These are phyloP conservation scores for Bursaphelenchus okinawaensis DNA, from an alignment of 2,888 invertebrate species.

Conservation along the genomic window DNA sequence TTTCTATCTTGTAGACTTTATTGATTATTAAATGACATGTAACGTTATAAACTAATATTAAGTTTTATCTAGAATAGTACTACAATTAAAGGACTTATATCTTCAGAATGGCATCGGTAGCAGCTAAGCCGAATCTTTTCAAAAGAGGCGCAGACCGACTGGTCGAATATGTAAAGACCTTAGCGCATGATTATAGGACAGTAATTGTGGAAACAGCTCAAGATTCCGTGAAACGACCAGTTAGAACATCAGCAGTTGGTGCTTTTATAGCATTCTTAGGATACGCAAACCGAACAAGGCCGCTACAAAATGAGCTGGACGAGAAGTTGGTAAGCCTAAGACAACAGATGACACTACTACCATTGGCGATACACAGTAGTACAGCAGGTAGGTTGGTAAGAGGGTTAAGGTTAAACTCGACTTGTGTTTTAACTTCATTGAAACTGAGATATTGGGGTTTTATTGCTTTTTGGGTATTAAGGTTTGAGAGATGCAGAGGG, in stretches of 20 bases:
- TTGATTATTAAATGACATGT: no score
- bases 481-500: no score
- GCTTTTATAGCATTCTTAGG: constrained; percentile 21
- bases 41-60: no score
- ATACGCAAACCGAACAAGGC: constrained; percentile 41
- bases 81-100: no score
- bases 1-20: no score
- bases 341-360: constrained; percentile 42
- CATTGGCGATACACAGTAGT: constrained; percentile 39
- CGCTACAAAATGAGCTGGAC: constrained; percentile 36
- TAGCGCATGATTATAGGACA: constrained; percentile 39
- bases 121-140: constrained; percentile 21
- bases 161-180: constrained; percentile 31
- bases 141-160: constrained; percentile 24
- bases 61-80: no score
- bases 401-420: no score
- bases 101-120: constrained; percentile 15
- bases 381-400: constrained; percentile 30
- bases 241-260: constrained; percentile 27
- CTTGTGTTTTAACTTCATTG: no score
- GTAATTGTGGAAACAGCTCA: constrained; percentile 31
- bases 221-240: constrained; percentile 33
- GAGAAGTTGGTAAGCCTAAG: constrained; percentile 35
- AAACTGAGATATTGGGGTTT: no score
- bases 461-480: no score